Evolutionary conservation across 2,797 vertebrate genomes (phyloP), one percentile per base, ranked within the genome.

Genomic region (Prionace glauca): DNA sequence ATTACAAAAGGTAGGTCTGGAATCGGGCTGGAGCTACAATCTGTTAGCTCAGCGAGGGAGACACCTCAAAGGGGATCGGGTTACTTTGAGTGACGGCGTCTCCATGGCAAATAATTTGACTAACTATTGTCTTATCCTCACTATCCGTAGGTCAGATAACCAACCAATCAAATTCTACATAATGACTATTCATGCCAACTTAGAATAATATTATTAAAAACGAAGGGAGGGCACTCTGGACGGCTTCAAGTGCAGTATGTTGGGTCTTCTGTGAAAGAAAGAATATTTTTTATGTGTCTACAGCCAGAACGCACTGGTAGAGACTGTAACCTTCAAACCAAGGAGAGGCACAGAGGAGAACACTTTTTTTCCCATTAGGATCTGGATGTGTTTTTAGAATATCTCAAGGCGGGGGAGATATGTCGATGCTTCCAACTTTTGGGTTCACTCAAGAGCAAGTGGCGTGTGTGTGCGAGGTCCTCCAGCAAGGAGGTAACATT

Each of bases 131-230:
- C 98, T 99, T 98, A 98, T 99, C 98, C 98, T 98, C 98, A 97
- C 98, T 98, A 98, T 98, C 98, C 98, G 98, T 97, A 98, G 99
- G 98, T 99, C 99, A 98, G 98, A 98, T 99, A 99, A 98, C 99
- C 98, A 97, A 98, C 99, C 99, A 99, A 99, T 99, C 99, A 99
- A 98, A 98, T 98, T 98, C 97, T 98, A 98, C 98, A 98, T 98
- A 98, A 99, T 98, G 98, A 98, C 98, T 98, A 98, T 98, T 98
- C 98, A 98, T 98, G 98, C 98, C 98, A 98, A 98, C 97, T 99
- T 99, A 99, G 98, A 99, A 99, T 99, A 99, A 99, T 99, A 99
- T 99, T 99, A 99, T 99, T 99, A 98, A 99, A 98, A 98, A 98
- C 98, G 97, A 97, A 96, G 97, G 97, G 96, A 97, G 96, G 97